Base-by-base conservation (phyloP, 2,888 invertebrate genomes). In the Athripsodes cinereus region DNA sequence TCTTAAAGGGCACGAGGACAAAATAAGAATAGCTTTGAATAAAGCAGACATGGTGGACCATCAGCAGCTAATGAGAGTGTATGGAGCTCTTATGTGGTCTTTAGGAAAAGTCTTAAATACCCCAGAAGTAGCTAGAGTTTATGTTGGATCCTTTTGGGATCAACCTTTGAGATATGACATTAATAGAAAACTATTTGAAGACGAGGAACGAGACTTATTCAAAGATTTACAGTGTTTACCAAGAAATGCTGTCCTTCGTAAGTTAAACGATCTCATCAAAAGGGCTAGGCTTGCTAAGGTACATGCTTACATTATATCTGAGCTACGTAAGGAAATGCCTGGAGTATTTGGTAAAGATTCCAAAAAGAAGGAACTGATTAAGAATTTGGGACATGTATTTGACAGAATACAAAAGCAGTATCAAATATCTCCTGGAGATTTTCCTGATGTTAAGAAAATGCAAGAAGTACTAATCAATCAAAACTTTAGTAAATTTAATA, bases 141-240 rank as follows among this genome's bases (percentile, higher is more conserved):
- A 98, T 70, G 96, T 99, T 67, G 98, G 98, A n/a, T 96, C 97
- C 2, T 99, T 98, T 77, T 99, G 98, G 98, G 96, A 98, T 74
- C 90, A 97, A 69, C 97, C 97, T 0, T 77, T 98, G 34, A 85
- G 95, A 65, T 95, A 90, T 71, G 97, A 97, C 76, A 87, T 89
- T 56, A 98, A 99, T 73, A 83, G 96, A 67, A 84, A 92, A 63
- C 78, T 96, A 31, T 96, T 96, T 72, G 95, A 96, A 74, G 96
- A 93, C 66, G 96, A 96, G 73, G 95, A 96, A 73, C 93, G 94
- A 72, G 96, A 96, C 76, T 81, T 96, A 64, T 96, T 96, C 73
- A 85, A 83, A 69, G 98, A 99, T 72, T 84, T 99, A 72, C 96
- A 96, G 71, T 92, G 93, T 5, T 78, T 99, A 60, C 98, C 98